phyloP scores from a whole-genome alignment of 2,797 vertebrate genomes.

The Benthosema pterotum region DNA sequence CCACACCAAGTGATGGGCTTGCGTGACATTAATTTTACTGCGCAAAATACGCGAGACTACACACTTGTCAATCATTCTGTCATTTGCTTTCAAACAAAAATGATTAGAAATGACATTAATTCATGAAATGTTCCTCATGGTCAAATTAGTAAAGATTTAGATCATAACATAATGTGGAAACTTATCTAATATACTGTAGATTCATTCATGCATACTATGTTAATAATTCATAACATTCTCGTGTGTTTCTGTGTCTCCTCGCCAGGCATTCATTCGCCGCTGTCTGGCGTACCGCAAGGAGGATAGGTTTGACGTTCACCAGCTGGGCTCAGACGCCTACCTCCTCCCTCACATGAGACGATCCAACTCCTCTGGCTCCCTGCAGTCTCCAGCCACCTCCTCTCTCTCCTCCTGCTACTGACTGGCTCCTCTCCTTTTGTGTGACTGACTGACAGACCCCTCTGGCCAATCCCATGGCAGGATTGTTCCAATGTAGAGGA shows the following conservation, averaged over 20 bases:
- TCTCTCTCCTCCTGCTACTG: conserved; percentile 86
- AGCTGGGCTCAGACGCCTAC: conserved; percentile 96
- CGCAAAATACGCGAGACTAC: too few relatives aligned
- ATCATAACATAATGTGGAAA: too few relatives aligned
- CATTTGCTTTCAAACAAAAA: not conserved
- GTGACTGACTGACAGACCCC: conserved; percentile 46
- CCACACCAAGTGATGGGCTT: too few relatives aligned
- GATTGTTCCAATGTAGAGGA: conserved; percentile 28
- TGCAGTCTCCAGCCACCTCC: conserved; percentile 89
- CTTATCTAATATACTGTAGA: too few relatives aligned
- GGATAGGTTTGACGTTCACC: conserved; percentile 97
- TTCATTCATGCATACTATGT: not conserved
- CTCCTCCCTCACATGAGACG: conserved; percentile 99
- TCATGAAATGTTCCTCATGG: too few relatives aligned
- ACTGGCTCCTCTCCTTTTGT: conserved; percentile 71
- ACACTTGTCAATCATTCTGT: not conserved
- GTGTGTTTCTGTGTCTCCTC: conserved; percentile 1
- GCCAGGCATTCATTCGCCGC: conserved; percentile 95
- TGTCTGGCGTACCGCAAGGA: conserved; percentile 98
- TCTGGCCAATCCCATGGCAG: conserved; percentile 37
- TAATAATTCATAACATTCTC: not conserved
- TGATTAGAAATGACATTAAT: too few relatives aligned
- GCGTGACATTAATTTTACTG: too few relatives aligned
- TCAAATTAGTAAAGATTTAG: too few relatives aligned
- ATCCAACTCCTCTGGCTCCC: conserved; percentile 96